Conservation (phyloP, 2,113 vertebrate species). For the Arizona elegans region DNA sequence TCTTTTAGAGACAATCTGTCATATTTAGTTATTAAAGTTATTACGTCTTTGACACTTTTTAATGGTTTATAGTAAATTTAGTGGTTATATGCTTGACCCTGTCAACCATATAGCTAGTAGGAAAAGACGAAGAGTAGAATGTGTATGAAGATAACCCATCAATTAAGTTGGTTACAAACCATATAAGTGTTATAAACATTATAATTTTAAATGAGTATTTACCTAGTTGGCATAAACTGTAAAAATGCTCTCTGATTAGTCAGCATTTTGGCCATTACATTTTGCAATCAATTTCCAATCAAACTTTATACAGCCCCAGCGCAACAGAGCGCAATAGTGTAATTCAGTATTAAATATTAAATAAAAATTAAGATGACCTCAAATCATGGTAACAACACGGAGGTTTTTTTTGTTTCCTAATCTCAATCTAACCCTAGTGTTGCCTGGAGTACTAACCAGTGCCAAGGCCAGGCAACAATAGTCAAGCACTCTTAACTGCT, state of each 20-base stretch:
- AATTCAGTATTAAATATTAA: neutral
- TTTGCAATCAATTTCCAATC: neutral
- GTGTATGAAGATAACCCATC: neutral
- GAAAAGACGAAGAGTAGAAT: neutral
- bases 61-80: neutral
- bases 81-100: neutral
- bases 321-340: neutral
- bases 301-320: neutral
- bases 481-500: neutral
- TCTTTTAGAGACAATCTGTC: neutral
- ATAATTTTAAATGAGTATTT: neutral
- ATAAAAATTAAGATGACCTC: neutral
- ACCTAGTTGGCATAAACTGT: neutral
- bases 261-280: neutral
- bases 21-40: neutral
- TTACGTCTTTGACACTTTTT: neutral
- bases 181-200: neutral
- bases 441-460: neutral
- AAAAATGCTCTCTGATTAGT: neutral
- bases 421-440: neutral
- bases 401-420: neutral
- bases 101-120: neutral
- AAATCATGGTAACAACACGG: neutral
- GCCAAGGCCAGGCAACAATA: neutral
- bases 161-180: neutral